Evolutionary conservation across 2,113 vertebrate species (phyloP).

Genomic region (Natator depressus): DNA sequence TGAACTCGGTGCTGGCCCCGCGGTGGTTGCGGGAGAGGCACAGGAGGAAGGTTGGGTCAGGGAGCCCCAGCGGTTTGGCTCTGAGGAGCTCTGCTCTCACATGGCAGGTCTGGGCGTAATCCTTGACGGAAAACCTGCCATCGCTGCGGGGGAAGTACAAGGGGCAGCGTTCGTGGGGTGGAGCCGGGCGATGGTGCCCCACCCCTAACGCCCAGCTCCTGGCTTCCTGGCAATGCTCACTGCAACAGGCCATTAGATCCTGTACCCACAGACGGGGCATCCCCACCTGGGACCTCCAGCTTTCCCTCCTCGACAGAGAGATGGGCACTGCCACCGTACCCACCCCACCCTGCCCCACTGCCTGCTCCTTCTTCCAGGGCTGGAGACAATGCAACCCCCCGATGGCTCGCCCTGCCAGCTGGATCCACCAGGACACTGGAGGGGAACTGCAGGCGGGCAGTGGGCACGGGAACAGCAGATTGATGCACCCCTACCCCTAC

Average conservation of each 20-base stretch:
- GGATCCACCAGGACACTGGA: not conserved
- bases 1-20: slow-evolving; percentile 52
- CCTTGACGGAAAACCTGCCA: slow-evolving; percentile 74
- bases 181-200: accelerated
- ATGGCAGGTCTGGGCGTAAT: slow-evolving; percentile 72
- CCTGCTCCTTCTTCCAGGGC: not conserved
- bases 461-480: not conserved
- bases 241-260: not conserved
- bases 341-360: not conserved
- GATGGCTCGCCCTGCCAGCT: not conserved
- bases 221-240: not conserved
- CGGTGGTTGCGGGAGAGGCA: slow-evolving; percentile 71
- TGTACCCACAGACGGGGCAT: not conserved
- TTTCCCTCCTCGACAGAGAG: not conserved
- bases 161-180: too few species aligned
- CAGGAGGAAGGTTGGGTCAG: slow-evolving; percentile 74
- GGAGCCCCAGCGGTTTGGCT: slow-evolving; percentile 68
- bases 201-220: not conserved
- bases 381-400: not conserved
- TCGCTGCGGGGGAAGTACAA: slow-evolving; percentile 53
- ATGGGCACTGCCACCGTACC: not conserved
- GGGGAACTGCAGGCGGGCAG: not conserved
- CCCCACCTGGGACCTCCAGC: not conserved
- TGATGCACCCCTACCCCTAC: not conserved
- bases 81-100: slow-evolving; percentile 69